Conservation (phyloP, 2,797 vertebrate species). For the Tiaroga cobitis region DNA sequence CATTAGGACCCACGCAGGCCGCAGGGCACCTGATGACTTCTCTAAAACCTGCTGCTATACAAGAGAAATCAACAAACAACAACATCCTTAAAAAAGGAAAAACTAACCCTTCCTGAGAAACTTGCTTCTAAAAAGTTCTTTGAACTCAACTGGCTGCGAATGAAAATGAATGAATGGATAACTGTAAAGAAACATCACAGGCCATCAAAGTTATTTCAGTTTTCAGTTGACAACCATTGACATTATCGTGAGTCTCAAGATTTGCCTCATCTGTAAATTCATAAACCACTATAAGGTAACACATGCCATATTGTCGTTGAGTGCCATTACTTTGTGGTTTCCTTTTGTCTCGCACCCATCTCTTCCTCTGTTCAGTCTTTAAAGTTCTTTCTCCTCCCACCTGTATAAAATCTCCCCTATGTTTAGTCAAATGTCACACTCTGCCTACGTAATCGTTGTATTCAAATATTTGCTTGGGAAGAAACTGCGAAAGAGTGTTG, state of each 20-base stretch:
- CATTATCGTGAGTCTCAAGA: constrained; percentile 17
- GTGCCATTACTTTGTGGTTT: constrained; percentile 37
- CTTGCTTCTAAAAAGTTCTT: neutral
- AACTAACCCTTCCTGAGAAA: neutral
- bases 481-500: neutral
- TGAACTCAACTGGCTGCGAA: neutral
- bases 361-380: constrained; percentile 17
- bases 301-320: constrained; percentile 15
- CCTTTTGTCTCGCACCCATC: neutral
- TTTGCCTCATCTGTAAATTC: constrained; percentile 2
- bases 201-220: constrained; percentile 8
- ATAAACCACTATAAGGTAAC: constrained; percentile 24
- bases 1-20: neutral
- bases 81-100: neutral
- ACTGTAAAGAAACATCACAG: neutral
- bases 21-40: neutral
- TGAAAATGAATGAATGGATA: neutral
- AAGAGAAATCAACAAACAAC: constrained; percentile 42
- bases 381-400: constrained; percentile 40
- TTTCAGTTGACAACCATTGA: constrained; percentile 9
- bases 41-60: constrained; percentile 8
- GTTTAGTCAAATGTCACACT: constrained; percentile 38
- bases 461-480: constrained; percentile 14
- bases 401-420: constrained; percentile 16
- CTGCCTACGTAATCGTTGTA: neutral